Evolutionary conservation across 2,797 vertebrate genomes (phyloP).

Genomic region (Gobio occitaniae): DNA sequence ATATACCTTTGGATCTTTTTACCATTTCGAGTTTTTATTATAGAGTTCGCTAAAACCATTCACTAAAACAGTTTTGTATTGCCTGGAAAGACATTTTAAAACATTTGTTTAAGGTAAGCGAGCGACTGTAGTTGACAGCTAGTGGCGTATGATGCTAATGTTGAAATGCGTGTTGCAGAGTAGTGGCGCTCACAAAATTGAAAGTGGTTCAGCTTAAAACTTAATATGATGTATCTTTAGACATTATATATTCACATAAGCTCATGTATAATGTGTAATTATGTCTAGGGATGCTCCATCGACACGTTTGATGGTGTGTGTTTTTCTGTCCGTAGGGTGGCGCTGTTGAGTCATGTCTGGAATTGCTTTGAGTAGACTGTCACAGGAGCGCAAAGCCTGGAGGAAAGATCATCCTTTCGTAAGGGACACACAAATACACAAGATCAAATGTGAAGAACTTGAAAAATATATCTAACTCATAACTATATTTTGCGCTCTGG

Average conservation of each 20-base stretch:
- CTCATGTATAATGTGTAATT: background rate
- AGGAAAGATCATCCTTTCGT: constrained; percentile 99
- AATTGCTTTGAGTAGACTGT: constrained; percentile 97
- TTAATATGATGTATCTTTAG: background rate
- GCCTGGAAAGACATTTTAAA: background rate
- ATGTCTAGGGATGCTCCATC: background rate
- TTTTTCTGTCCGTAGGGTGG: constrained; percentile 71
- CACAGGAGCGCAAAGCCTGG: constrained; percentile 98
- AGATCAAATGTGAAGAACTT: background rate
- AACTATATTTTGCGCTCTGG: background rate
- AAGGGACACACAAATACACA: constrained; percentile 66
- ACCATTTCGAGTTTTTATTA: background rate
- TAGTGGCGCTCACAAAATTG: background rate
- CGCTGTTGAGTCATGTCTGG: constrained; percentile 90
- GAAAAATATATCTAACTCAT: background rate
- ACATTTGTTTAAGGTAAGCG: constrained; percentile 9
- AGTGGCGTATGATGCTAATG: background rate
- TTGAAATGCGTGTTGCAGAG: background rate
- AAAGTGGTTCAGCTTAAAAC: background rate
- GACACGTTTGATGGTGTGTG: background rate
- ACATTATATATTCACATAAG: background rate
- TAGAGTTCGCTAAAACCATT: background rate
- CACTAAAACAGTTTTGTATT: background rate
- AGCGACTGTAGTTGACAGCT: background rate
- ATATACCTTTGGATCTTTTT: background rate